Conservation (phyloP, 2,113 vertebrate genomes). For the Zosterops hypoxanthus region DNA sequence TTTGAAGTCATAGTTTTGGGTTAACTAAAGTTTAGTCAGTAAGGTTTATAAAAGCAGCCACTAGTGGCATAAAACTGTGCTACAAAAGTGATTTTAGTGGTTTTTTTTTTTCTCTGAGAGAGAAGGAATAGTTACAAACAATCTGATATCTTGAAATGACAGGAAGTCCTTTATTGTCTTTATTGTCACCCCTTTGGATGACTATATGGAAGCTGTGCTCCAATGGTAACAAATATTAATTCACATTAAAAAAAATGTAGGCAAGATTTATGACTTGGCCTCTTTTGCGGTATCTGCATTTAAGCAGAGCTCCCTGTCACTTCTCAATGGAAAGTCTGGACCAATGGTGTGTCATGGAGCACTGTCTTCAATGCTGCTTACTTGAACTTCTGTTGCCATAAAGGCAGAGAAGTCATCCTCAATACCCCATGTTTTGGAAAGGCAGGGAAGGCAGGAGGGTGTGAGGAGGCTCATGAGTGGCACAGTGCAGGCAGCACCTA, state of each 20-base stretch:
- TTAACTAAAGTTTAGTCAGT: background rate
- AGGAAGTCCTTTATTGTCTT: background rate
- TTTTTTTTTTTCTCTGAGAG: background rate
- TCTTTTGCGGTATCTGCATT: background rate
- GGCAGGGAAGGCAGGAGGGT: background rate
- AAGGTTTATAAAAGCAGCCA: background rate
- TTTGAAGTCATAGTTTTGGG: background rate
- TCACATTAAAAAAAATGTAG: background rate
- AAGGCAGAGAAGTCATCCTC: background rate
- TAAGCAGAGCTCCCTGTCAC: background rate
- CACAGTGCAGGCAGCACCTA: background rate
- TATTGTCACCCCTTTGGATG: background rate
- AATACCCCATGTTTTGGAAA: background rate
- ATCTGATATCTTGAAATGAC: background rate
- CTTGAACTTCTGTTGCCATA: background rate
- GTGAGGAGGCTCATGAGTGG: background rate
- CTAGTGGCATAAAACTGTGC: background rate
- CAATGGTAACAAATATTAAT: background rate
- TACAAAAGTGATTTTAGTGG: background rate
- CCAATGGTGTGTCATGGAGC: rapidly evolving
- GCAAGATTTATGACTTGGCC: background rate
- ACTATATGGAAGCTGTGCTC: background rate
- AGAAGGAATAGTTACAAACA: background rate
- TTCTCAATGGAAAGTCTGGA: background rate
- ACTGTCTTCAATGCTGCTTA: rapidly evolving